A percentile compares a stretch with the other conserved stretches of the same genome.
These are phyloP conservation scores for Apostichopus californicus DNA, from an alignment of 35 echinoderm and acorn worm genomes.

Conservation along the genomic window DNA sequence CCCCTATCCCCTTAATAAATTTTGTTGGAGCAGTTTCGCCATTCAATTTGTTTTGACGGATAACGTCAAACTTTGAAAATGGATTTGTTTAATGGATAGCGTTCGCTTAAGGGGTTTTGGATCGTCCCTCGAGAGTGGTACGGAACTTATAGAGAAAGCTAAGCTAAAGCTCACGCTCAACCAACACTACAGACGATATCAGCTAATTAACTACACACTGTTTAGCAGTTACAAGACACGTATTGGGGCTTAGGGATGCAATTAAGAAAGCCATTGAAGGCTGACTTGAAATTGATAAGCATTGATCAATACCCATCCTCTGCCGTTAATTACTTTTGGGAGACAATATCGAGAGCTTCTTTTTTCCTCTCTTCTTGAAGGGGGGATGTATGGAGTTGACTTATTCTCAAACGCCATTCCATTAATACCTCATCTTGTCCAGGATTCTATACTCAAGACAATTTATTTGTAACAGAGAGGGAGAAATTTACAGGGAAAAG, in stretches of 20 bases:
- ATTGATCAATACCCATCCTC: slow-evolving; percentile 52
- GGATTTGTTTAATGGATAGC: slow-evolving; percentile 49
- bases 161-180: slow-evolving; percentile 37
- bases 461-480: slow-evolving; percentile 34
- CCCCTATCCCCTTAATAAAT: too few species aligned
- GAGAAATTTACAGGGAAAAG: not conserved
- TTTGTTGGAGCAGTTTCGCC: not conserved
- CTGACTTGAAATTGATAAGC: slow-evolving; percentile 32
- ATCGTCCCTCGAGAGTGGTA: slow-evolving; percentile 10
- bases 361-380: not conserved
- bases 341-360: slow-evolving; percentile 39
- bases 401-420: slow-evolving; percentile 9
- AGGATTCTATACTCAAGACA: slow-evolving; percentile 4
- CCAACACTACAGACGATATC: slow-evolving; percentile 24
- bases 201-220: slow-evolving; percentile 47
- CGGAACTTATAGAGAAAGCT: not conserved
- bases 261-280: slow-evolving; percentile 40
- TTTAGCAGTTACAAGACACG: slow-evolving; percentile 48
- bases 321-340: slow-evolving; percentile 45
- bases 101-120: slow-evolving; percentile 17
- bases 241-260: slow-evolving; percentile 57
- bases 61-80: slow-evolving; percentile 56
- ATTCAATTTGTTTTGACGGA: slow-evolving; percentile 36
- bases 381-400: not conserved
- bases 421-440: slow-evolving; percentile 31